Evolutionary conservation across 2,797 vertebrate genomes (phyloP).

Genomic region (Coilia nasus): DNA sequence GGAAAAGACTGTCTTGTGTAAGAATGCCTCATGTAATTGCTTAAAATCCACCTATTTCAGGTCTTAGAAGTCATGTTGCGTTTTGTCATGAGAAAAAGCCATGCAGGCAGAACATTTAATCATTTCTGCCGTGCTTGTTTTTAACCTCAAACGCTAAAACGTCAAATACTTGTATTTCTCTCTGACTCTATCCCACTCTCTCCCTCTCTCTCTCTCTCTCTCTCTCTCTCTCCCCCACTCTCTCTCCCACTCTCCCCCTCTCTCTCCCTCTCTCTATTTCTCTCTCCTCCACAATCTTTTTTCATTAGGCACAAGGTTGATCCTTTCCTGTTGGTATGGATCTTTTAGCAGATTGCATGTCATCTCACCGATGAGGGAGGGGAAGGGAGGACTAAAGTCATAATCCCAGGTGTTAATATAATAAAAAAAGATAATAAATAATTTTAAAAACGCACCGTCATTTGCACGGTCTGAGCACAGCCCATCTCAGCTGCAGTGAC

Average conservation of each 20-base stretch:
- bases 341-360: not conserved
- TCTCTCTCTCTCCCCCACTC: too few relatives aligned
- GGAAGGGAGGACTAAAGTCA: not conserved
- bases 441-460: not conserved
- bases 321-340: not conserved
- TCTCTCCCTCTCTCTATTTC: too few relatives aligned
- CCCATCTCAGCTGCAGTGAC: not conserved
- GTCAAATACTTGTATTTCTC: not conserved
- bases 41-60: conserved; percentile 25
- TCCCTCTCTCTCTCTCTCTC: too few relatives aligned
- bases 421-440: too few relatives aligned
- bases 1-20: not conserved
- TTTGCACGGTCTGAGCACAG: not conserved
- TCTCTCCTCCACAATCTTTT: not conserved
- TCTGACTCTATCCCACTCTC: too few relatives aligned
- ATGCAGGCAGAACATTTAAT: conserved; percentile 7
- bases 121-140: conserved; percentile 18
- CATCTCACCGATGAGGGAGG: not conserved
- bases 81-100: not conserved
- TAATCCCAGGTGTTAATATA: conserved; percentile 1
- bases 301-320: not conserved
- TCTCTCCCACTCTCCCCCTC: too few relatives aligned
- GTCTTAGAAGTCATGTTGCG: conserved; percentile 20
- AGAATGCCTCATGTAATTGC: conserved; percentile 1
- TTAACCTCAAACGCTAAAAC: not conserved